phyloP scores from a whole-genome alignment of 2,797 vertebrate genomes.

The Moxostoma hubbsi region DNA sequence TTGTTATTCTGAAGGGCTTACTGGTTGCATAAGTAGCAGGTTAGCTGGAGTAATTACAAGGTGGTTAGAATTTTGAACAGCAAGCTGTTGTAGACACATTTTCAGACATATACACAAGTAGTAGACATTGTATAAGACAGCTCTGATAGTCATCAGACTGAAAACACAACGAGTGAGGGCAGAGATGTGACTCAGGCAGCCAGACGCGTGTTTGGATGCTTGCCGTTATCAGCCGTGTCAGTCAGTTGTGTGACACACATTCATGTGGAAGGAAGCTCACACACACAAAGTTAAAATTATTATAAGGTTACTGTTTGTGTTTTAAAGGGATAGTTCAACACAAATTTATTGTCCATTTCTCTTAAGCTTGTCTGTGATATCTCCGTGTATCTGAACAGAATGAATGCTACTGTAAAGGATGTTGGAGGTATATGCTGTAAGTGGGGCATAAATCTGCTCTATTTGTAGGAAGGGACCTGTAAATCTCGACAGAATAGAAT shows the following conservation, averaged over 20 bases:
- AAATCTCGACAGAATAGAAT: conserved; percentile 33
- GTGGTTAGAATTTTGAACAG: conserved; percentile 15
- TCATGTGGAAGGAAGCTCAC: conserved; percentile 12
- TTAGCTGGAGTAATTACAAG: conserved; percentile 31
- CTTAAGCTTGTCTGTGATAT: not conserved
- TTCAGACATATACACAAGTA: conserved; percentile 37
- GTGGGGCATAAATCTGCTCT: conserved; percentile 29
- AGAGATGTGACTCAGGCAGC: conserved; percentile 42
- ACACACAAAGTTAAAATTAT: not conserved
- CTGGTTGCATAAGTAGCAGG: conserved; percentile 32
- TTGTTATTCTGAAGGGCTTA: conserved; percentile 33
- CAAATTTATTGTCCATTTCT: not conserved
- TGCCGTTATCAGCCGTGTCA: conserved; percentile 20
- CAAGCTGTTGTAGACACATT: conserved; percentile 38
- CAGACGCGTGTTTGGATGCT: conserved; percentile 35
- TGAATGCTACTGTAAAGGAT: not conserved
- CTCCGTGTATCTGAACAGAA: not conserved
- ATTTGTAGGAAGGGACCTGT: conserved; percentile 32
- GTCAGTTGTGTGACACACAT: conserved; percentile 30
- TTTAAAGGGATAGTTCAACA: not conserved
- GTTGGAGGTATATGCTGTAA: conserved; percentile 8
- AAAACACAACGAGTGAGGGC: not conserved
- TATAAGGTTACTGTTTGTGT: not conserved
- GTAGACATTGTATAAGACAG: conserved; percentile 47
- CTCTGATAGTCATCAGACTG: conserved; percentile 38